Evolutionary conservation across 2,888 invertebrate species (phyloP).

Genomic region (Ypsolopha sequella): DNA sequence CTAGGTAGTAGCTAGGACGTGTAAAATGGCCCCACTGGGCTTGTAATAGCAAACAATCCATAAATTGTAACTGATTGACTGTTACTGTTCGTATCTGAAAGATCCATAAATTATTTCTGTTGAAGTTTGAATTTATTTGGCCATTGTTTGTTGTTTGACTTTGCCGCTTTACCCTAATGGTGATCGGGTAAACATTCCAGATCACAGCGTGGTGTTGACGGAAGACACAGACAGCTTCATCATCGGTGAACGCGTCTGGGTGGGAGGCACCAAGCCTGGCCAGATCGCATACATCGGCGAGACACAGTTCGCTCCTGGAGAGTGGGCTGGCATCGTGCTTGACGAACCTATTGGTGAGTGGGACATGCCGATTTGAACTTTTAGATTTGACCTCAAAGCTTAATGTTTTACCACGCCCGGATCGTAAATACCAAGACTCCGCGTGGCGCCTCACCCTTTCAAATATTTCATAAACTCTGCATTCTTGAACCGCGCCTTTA

Average conservation of each 20-base stretch:
- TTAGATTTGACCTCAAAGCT: not conserved
- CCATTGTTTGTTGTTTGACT: too few relatives aligned
- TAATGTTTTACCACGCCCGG: not conserved
- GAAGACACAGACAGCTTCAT: constrained; percentile 96
- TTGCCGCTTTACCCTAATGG: too few relatives aligned
- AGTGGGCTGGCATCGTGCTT: constrained; percentile 98
- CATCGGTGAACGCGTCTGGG: constrained; percentile 95
- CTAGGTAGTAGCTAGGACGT: too few relatives aligned
- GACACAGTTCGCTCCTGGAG: constrained; percentile 97
- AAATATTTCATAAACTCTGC: not conserved
- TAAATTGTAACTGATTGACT: too few relatives aligned
- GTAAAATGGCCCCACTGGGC: too few relatives aligned
- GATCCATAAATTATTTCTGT: too few relatives aligned
- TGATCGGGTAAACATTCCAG: constrained; percentile 54
- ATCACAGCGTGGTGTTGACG: constrained; percentile 86
- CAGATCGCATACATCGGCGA: constrained; percentile 94
- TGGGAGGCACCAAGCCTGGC: constrained; percentile 92
- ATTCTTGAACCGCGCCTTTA: too few relatives aligned
- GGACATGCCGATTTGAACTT: constrained; percentile 5
- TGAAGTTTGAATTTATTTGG: too few relatives aligned
- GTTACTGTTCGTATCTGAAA: too few relatives aligned
- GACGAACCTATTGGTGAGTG: constrained; percentile 91
- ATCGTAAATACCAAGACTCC: not conserved
- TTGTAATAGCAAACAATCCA: too few relatives aligned
- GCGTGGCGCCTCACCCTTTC: not conserved